Evolutionary conservation across 1,140 invertebrate species (phyloP), one percentile per base, ranked within the genome.

Genomic region (Drosophila subpulchrella): DNA sequence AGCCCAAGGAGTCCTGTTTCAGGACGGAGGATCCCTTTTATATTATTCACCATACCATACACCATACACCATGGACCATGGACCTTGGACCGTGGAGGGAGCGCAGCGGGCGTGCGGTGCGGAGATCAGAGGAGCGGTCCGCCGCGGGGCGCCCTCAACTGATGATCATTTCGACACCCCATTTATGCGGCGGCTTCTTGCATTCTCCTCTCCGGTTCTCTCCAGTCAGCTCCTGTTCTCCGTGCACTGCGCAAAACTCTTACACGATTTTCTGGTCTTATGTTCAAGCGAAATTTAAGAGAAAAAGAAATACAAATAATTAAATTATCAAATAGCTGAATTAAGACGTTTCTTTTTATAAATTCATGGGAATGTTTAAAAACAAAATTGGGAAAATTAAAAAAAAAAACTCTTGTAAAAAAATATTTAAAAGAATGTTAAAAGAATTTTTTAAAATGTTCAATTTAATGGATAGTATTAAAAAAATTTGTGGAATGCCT

Each of bases 101-200:
- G 58, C 79, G 42, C 81, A 79, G 81, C 81, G 60, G 70, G 74
- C 79, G 73, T 82, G 75, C 66, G 72, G 70, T 71, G 57, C 80
- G 32, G 34, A 79, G 71, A 79, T 82, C 79, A 59, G 59, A 83
- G 70, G 38, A 34, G 39, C 56, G 36, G 32, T 20, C 59, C 82
- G 41, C 81, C 60, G 58, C 78, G 74, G 81, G 81, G 77, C 60
- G 78, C 74, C 68, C 61, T 71, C 65, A 59, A 48, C 81, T 78
- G 78, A 85, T 85, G 84, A 85, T 85, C 60, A 78, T 78, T 85
- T 85, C 82, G 82, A 86, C 82, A 85, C 81, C 81, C 81, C 74
- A 81, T 85, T 85, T 75, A 44, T 63, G 60, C 46, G 32, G 53
- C 76, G 81, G 57, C 56, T 15, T 61, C 54, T 34, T 10, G 7